Evolutionary conservation across 1,140 invertebrate species (phyloP).

Genomic region (Leptopilina boulardi): DNA sequence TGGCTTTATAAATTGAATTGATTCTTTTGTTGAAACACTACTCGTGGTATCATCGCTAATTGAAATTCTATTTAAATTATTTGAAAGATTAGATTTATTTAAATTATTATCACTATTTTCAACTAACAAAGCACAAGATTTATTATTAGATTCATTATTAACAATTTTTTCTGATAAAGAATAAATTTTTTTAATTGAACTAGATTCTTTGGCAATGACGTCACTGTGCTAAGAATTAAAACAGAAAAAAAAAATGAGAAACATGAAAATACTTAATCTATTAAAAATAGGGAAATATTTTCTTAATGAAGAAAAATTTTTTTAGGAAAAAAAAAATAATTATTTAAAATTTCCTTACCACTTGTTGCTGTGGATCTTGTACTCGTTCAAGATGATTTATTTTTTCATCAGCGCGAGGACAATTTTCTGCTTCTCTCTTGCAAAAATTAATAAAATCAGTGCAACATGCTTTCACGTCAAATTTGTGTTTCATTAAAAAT

Average conservation of each 20-base stretch:
- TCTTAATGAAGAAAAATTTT: neutral
- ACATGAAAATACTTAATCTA: too few species aligned
- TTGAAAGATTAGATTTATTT: conserved; percentile 36
- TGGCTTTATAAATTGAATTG: conserved; percentile 36
- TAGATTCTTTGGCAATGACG: conserved; percentile 3
- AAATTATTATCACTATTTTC: neutral
- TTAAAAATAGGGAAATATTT: too few species aligned
- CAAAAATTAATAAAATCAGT: conserved; percentile 66
- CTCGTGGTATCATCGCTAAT: conserved; percentile 52
- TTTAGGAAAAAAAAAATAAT: too few species aligned
- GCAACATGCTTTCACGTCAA: conserved; percentile 68
- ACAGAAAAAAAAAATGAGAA: neutral
- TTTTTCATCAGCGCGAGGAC: neutral
- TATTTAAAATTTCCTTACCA: neutral
- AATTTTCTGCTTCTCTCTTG: conserved; percentile 41
- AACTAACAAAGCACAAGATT: conserved; percentile 1
- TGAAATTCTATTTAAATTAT: conserved; percentile 48
- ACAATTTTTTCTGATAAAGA: neutral
- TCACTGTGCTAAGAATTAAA: neutral
- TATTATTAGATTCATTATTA: conserved; percentile 41
- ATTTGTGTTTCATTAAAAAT: conserved; percentile 65
- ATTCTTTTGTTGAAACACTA: conserved; percentile 41
- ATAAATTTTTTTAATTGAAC: conserved; percentile 22
- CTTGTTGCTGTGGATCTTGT: conserved; percentile 6
- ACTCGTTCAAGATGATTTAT: neutral